A percentile compares a stretch with the other conserved stretches of the same genome.
Evolutionary conservation across 2,797 vertebrate species (phyloP).

Genomic region (Pseudopleuronectes americanus): DNA sequence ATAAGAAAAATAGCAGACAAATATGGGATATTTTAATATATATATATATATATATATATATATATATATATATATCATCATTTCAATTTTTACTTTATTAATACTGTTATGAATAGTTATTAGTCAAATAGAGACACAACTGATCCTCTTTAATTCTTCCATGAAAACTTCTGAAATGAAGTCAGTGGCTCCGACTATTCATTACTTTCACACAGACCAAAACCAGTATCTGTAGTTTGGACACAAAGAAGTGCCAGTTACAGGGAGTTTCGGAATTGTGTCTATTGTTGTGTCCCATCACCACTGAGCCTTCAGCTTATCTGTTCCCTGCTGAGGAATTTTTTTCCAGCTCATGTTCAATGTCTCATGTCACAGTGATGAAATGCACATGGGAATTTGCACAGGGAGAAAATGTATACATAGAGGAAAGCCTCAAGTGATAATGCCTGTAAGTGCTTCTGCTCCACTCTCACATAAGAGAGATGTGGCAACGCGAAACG

Average conservation of each 20-base stretch:
- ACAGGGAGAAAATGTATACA: conserved; percentile 39
- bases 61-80: no score
- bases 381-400: conserved; percentile 26
- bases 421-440: conserved; percentile 10
- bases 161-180: background rate
- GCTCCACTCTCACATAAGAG: fast-evolving
- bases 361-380: conserved; percentile 48
- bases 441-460: conserved; percentile 11
- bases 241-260: background rate
- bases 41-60: no score
- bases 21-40: background rate
- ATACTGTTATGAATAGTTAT: background rate
- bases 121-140: no score
- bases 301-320: conserved; percentile 46
- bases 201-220: no score
- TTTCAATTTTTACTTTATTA: no score
- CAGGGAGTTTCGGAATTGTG: conserved; percentile 23
- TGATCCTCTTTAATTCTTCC: no score
- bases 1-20: background rate
- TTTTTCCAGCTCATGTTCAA: conserved; percentile 43
- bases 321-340: conserved; percentile 52
- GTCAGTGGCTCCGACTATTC: background rate
- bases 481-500: background rate
- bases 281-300: conserved; percentile 38
- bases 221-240: background rate